Base-by-base conservation (phyloP, 2,888 invertebrate species). In the Pimpla rufipes region DNA sequence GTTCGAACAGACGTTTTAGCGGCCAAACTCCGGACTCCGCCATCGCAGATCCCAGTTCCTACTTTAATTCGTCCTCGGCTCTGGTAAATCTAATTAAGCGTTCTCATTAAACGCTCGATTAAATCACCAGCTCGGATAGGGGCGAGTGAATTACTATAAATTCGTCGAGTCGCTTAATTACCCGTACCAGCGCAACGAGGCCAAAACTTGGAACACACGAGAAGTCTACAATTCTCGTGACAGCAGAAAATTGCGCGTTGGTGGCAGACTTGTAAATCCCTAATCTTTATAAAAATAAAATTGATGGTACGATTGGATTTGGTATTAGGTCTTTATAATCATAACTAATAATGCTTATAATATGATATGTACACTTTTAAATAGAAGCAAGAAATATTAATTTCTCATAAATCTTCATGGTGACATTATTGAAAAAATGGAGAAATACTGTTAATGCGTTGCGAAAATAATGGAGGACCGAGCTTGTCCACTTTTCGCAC, bases 81-180 rank as follows among this genome's bases (percentile, higher is more conserved):
- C 57, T 47, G 68, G 78, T 62, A 74, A 83, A 88, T 89, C 87
- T 86, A 90, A 89, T 88, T 87, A 88, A 71, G 87, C 85, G 77
- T 86, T 81, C 87, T 90, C 87, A 89, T 90, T 90, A 90, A 83
- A 83, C 86, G 86, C 88, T 88, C 88, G 87, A 90, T 90, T 90
- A 89, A 89, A 88, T 87, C 86, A 85, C 86, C 84, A 71, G 75
- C 37, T 78, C 68, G 83, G 45, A 83, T 82, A 40, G 83, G 81
- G 81, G 82, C 71, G 71, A 83, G 83, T 83, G 83, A 83, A 83
- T 83, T 80, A 83, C 85, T 85, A 84, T 87, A 87, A 90, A 85
- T 87, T 83, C 77, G 83, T 73, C 67, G 79, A 79, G 73, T 37
- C 21, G 35, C 67, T 83, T 77, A 83, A 83, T 83, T 73, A 62